These are phyloP conservation scores for Caenorhabditis sp. DNA, from an alignment of 2,888 invertebrate species.

Conservation along the genomic window DNA sequence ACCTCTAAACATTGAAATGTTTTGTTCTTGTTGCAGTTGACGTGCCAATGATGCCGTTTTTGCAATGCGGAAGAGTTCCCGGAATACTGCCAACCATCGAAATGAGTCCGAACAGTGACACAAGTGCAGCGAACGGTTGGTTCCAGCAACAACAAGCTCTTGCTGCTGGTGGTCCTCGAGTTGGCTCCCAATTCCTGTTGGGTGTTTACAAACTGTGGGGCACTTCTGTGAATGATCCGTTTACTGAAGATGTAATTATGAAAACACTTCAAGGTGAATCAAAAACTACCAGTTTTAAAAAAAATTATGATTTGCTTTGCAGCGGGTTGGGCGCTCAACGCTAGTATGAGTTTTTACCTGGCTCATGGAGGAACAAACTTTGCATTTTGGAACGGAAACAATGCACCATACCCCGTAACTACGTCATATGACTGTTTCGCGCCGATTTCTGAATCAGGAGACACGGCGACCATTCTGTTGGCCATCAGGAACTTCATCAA, in stretches of 20 bases:
- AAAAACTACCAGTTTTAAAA: too few relatives aligned
- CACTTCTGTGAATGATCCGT: slow-evolving; percentile 10
- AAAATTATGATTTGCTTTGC: neutral
- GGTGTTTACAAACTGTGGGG: slow-evolving; percentile 42
- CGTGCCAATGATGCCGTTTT: slow-evolving; percentile 18
- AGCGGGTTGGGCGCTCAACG: slow-evolving; percentile 39
- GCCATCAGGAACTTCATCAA: slow-evolving; percentile 62
- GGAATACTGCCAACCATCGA: slow-evolving; percentile 33
- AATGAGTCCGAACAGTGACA: slow-evolving; percentile 14
- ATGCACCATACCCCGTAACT: slow-evolving; percentile 54
- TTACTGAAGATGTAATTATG: slow-evolving; percentile 20
- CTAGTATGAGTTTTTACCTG: slow-evolving; percentile 65
- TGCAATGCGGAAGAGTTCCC: slow-evolving; percentile 31
- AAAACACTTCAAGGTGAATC: slow-evolving; percentile 27
- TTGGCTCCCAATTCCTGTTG: slow-evolving; percentile 40
- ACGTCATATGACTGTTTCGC: slow-evolving; percentile 76
- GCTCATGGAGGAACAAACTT: slow-evolving; percentile 74
- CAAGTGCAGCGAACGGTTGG: slow-evolving; percentile 16
- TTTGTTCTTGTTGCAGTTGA: slow-evolving; percentile 23
- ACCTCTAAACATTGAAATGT: slow-evolving; percentile 4
- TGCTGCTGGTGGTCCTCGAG: slow-evolving; percentile 31
- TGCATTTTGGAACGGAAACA: slow-evolving; percentile 68
- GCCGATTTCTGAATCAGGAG: slow-evolving; percentile 73
- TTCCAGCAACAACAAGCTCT: slow-evolving; percentile 37
- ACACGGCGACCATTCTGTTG: slow-evolving; percentile 58